Conservation (phyloP, 1,140 invertebrate species). For the Pinna nobilis region DNA sequence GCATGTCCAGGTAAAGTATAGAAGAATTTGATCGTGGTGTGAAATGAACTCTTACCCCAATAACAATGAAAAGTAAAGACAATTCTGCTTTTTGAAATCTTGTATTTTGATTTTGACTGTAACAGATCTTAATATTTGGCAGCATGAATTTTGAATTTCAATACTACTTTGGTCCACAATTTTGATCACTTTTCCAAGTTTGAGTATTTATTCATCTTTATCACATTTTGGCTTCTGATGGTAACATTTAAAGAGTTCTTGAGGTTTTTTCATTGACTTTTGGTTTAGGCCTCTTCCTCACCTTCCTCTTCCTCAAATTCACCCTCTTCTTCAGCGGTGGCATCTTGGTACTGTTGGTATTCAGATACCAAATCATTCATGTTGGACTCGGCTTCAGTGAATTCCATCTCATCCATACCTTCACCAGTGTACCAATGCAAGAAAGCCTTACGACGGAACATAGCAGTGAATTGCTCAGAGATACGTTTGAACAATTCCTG, state of each 20-base stretch:
- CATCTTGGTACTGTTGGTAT: slow-evolving; percentile 95
- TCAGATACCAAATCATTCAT: slow-evolving; percentile 93
- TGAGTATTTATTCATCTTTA: neutral
- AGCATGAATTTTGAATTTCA: neutral
- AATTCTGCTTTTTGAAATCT: neutral
- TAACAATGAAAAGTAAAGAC: no score
- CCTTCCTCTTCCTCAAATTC: slow-evolving; percentile 85
- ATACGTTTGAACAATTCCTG: slow-evolving; percentile 86
- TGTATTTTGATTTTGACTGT: neutral
- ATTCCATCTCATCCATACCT: slow-evolving; percentile 89
- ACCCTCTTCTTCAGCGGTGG: slow-evolving; percentile 86
- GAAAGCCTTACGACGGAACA: slow-evolving; percentile 88
- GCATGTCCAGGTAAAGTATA: no score
- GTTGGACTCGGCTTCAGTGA: slow-evolving; percentile 85
- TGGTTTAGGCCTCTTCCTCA: slow-evolving; percentile 4
- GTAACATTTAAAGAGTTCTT: neutral
- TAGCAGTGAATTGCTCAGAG: slow-evolving; percentile 85
- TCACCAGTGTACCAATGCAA: slow-evolving; percentile 88
- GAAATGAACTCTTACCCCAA: no score
- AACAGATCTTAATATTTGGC: neutral
- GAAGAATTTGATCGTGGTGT: no score
- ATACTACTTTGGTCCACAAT: neutral
- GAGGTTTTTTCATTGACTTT: neutral
- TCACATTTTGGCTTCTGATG: neutral
- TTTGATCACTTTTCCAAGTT: neutral